These are phyloP conservation scores for Epicauta chinensis DNA, from an alignment of 1,140 invertebrate species.

Conservation along the genomic window DNA sequence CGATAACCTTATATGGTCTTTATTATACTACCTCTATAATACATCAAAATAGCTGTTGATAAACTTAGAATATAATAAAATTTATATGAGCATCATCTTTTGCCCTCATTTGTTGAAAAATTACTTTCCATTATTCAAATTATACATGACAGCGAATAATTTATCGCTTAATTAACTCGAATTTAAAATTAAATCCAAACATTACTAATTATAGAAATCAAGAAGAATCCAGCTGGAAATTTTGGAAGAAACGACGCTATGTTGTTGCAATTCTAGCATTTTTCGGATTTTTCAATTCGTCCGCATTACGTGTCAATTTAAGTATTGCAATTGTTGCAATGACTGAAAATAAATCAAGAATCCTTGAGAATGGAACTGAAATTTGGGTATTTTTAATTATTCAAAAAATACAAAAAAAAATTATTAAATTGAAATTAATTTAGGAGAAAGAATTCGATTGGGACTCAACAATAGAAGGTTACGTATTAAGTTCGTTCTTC, in stretches of 20 bases:
- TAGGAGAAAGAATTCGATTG: conserved; percentile 65
- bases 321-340: conserved; percentile 88
- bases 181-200: too few relatives aligned
- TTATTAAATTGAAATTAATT: neutral
- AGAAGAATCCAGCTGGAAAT: conserved; percentile 46
- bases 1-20: too few relatives aligned
- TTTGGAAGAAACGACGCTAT: conserved; percentile 65
- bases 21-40: too few relatives aligned
- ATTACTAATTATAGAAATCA: too few relatives aligned
- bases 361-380: conserved; percentile 41
- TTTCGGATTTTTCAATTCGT: conserved; percentile 84
- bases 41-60: too few relatives aligned
- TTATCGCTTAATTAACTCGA: too few relatives aligned
- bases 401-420: neutral
- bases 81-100: too few relatives aligned
- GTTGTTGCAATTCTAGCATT: conserved; percentile 73
- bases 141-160: too few relatives aligned
- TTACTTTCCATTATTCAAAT: too few relatives aligned
- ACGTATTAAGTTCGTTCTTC: conserved; percentile 83
- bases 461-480: conserved; percentile 70
- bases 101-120: too few relatives aligned
- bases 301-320: conserved; percentile 80
- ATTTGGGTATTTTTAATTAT: conserved; percentile 15
- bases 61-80: too few relatives aligned
- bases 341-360: conserved; percentile 57